A percentile compares a stretch with the other conserved stretches of the same genome.
phyloP scores from a whole-genome alignment of 2,797 vertebrate species.

The Poecilia picta region DNA sequence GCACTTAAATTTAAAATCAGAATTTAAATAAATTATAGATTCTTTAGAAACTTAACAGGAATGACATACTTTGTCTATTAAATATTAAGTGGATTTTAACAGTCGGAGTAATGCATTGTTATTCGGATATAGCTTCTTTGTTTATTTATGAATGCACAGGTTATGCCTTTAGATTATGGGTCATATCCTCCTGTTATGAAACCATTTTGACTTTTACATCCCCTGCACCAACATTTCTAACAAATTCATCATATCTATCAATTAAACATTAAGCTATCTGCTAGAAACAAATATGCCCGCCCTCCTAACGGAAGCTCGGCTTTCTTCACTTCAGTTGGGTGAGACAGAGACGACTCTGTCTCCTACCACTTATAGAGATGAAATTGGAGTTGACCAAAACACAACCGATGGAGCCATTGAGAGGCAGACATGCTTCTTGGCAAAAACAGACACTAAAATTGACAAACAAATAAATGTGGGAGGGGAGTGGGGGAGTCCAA shows the following conservation, averaged over 20 bases:
- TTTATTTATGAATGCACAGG: neutral
- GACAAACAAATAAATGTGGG: constrained; percentile 69
- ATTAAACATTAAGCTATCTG: neutral
- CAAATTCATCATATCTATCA: neutral
- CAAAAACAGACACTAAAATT: constrained; percentile 63
- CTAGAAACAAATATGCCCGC: neutral
- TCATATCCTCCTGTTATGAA: neutral
- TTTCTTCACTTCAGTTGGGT: constrained; percentile 47
- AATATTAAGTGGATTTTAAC: constrained; percentile 1
- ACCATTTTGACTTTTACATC: neutral
- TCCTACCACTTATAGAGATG: constrained; percentile 69
- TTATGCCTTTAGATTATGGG: neutral
- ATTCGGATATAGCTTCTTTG: neutral
- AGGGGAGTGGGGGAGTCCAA: constrained; percentile 15
- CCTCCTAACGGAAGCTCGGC: constrained; percentile 47
- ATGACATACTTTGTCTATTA: neutral
- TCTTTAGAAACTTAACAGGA: neutral
- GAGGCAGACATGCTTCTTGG: constrained; percentile 67
- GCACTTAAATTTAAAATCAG: neutral
- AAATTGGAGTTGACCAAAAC: constrained; percentile 79
- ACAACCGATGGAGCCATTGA: constrained; percentile 55
- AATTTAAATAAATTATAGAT: neutral
- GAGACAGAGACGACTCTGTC: constrained; percentile 69
- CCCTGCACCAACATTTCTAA: neutral
- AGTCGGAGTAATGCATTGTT: neutral